These are phyloP conservation scores for Drosophila neoperkinsi DNA, from an alignment of 2,888 invertebrate species.

Conservation along the genomic window DNA sequence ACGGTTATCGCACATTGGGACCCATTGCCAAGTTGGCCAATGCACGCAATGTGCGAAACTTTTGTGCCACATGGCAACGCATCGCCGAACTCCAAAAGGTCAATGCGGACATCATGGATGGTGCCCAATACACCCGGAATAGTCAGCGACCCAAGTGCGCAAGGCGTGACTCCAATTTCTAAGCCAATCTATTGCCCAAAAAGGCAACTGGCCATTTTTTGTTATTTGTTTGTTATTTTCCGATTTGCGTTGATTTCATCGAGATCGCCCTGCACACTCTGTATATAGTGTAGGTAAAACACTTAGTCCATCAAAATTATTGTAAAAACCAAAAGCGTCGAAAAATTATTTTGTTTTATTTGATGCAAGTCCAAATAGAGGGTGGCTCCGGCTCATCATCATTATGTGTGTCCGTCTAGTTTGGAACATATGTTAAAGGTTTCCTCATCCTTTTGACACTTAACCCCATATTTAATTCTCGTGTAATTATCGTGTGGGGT, in stretches of 20 bases:
- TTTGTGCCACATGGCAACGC: slow-evolving; percentile 78
- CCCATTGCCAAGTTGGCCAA: slow-evolving; percentile 82
- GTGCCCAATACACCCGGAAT: slow-evolving; percentile 9
- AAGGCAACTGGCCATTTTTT: slow-evolving; percentile 1
- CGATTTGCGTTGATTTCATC: slow-evolving; percentile 19
- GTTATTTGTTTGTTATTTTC: slow-evolving; percentile 27
- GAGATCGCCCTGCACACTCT: background rate
- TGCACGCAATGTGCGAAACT: slow-evolving; percentile 78
- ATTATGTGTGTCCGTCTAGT: slow-evolving; percentile 46
- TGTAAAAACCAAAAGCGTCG: slow-evolving; percentile 14
- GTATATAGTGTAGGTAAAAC: background rate
- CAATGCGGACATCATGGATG: slow-evolving; percentile 55
- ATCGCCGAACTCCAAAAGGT: slow-evolving; percentile 76
- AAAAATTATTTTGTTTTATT: slow-evolving; percentile 4
- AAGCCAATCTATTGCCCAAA: background rate
- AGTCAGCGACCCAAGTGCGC: slow-evolving; percentile 36
- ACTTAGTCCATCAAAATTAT: slow-evolving; percentile 39
- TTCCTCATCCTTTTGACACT: slow-evolving; percentile 74
- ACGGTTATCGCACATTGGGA: slow-evolving; percentile 83
- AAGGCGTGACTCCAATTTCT: slow-evolving; percentile 46
- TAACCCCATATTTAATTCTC: slow-evolving; percentile 63
- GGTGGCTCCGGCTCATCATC: slow-evolving; percentile 59
- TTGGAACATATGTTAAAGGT: slow-evolving; percentile 58
- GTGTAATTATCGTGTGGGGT: slow-evolving; percentile 54
- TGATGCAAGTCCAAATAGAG: slow-evolving; percentile 7